Evolutionary conservation across 2,888 invertebrate species (phyloP), one percentile per base, ranked within the genome.

Genomic region (Stegophylla sp.): DNA sequence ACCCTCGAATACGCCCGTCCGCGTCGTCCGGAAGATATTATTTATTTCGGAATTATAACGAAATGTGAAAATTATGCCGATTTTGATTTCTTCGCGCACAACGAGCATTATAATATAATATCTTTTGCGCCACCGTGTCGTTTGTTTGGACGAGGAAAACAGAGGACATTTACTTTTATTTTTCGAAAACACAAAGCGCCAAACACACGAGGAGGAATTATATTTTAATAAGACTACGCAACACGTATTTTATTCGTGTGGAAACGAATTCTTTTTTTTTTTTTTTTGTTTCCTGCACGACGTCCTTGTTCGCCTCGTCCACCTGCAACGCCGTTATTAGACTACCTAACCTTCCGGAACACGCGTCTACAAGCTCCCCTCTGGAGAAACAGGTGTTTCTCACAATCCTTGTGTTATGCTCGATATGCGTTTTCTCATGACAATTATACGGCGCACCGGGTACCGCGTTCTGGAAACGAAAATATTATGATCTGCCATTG

Each of bases 371-470:
- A 43, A 26, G 48, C 63, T 13, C 10, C 51, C 71, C 71, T 28
- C 41, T n/a, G n/a, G n/a, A n/a, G 26, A 23, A 71, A 79, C 79
- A 79, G 79, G 71, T 79, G 79, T 69, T 79, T 79, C 79, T 79
- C 79, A 79, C 79, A 71, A 71, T 71, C 48, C 64, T 66, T 63
- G 51, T 28, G 43, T 66, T 63, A 63, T 28, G 53, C 67, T 77
- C 10, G 28, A 61, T 48, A 61, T 48, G 20, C 23, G 51, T 71
- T 71, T 79, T 79, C 79, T 79, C 79, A 79, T 71, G 48, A 28
- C 67, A 41, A 69, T 77, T 23, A 66, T n/a, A 41, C 15, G 3
- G 4, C 7, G 7, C 5, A n/a, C 51, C 12, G n/a, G 51, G 15
- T 67, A 5, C 48, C 12, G 41, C 7, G 9, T 51, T 51, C 12